Conservation (phyloP, 2,888 invertebrate genomes). For the Emmelina monodactyla region DNA sequence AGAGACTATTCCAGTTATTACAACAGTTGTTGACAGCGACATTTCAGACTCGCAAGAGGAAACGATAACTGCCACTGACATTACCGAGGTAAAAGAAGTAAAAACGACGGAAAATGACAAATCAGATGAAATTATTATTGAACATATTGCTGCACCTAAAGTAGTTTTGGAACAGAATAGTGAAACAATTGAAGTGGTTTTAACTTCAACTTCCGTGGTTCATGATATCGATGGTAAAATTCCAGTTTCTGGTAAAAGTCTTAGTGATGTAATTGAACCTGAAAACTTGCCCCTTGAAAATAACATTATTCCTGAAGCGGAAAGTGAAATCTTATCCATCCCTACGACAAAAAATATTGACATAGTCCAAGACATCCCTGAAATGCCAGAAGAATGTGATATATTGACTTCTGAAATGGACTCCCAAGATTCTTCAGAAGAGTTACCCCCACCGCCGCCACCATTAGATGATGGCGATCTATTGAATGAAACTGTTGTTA, state of each 20-base stretch:
- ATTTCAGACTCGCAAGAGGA: too few species aligned
- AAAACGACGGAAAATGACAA: not conserved
- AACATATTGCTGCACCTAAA: not conserved
- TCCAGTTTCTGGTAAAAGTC: too few species aligned
- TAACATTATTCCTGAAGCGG: conserved; percentile 12
- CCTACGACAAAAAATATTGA: not conserved
- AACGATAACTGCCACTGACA: too few species aligned
- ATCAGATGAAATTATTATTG: not conserved
- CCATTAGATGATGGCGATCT: conserved; percentile 22
- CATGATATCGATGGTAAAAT: too few species aligned
- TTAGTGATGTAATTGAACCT: not conserved
- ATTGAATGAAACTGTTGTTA: conserved; percentile 17
- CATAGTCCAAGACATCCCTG: conserved; percentile 3
- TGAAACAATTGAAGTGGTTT: too few species aligned
- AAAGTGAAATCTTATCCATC: not conserved
- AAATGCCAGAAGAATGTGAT: conserved; percentile 1
- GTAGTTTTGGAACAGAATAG: not conserved
- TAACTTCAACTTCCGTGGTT: too few species aligned
- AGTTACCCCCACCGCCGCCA: conserved; percentile 30
- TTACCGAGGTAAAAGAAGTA: not conserved
- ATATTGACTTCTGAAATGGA: conserved; percentile 9
- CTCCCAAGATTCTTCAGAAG: conserved; percentile 20
- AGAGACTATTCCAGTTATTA: too few species aligned
- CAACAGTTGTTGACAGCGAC: too few species aligned
- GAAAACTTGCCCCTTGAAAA: conserved; percentile 7